Conservation (phyloP, 1,140 invertebrate species). For the Medauroidea extradentata region DNA sequence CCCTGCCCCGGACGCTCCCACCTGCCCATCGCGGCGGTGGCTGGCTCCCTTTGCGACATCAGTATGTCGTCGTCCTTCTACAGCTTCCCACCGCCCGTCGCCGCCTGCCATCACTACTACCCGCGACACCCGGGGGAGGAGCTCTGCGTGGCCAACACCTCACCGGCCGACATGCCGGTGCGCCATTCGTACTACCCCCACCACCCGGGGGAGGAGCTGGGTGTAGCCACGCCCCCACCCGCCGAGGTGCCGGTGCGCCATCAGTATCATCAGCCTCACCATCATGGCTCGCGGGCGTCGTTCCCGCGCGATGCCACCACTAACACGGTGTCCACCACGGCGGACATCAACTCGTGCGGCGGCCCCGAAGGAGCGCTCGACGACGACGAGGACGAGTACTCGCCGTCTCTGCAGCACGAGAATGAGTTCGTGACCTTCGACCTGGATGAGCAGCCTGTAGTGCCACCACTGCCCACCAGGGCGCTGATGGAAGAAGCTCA, state of each 20-base stretch:
- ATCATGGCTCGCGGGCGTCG: neutral
- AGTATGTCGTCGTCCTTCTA: neutral
- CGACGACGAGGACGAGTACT: slow-evolving; percentile 39
- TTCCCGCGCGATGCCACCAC: slow-evolving; percentile 47
- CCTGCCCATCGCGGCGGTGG: neutral
- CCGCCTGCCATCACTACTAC: slow-evolving; percentile 3
- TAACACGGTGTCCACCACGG: slow-evolving; percentile 53
- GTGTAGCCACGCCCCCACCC: neutral
- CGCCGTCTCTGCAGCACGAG: slow-evolving; percentile 39
- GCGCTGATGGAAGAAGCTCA: neutral
- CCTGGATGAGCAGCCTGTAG: slow-evolving; percentile 20
- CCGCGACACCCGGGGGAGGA: slow-evolving; percentile 1
- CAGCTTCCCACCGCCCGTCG: neutral
- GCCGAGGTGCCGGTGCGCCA: neutral
- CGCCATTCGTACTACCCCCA: slow-evolving; percentile 3
- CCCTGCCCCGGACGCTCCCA: neutral
- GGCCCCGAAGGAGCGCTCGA: neutral
- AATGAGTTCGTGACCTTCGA: slow-evolving; percentile 45
- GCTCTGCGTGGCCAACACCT: neutral
- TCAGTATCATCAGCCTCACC: neutral
- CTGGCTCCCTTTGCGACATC: neutral
- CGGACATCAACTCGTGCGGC: slow-evolving; percentile 43
- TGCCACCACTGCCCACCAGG: neutral
- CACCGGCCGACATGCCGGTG: neutral
- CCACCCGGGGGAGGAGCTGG: slow-evolving; percentile 5